phyloP scores from a whole-genome alignment of 92 coral and sea anemone species.

The Porites cylindrica region DNA sequence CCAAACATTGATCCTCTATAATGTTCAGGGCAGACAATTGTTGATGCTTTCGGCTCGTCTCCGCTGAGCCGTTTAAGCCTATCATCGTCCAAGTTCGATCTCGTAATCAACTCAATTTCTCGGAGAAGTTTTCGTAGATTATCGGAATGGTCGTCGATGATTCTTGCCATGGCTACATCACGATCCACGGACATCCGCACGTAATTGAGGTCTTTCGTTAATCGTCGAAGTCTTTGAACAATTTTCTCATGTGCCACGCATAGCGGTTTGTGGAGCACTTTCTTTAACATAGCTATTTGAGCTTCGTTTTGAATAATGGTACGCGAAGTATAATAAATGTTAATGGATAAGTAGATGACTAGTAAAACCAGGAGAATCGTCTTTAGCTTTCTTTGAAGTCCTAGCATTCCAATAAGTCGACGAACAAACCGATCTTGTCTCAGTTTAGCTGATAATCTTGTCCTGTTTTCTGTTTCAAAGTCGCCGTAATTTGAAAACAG shows the following conservation, averaged over 20 bases:
- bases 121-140: slow-evolving; percentile 78
- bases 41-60: slow-evolving; percentile 42
- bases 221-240: slow-evolving; percentile 52
- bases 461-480: slow-evolving; percentile 4
- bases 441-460: neutral
- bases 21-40: slow-evolving; percentile 84
- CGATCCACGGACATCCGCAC: slow-evolving; percentile 73
- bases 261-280: slow-evolving; percentile 65
- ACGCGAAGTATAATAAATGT: slow-evolving; percentile 59
- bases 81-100: slow-evolving; percentile 25
- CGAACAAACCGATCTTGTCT: neutral
- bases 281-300: slow-evolving; percentile 21
- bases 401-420: slow-evolving; percentile 41
- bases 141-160: slow-evolving; percentile 79
- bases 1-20: slow-evolving; percentile 82
- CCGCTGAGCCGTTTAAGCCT: slow-evolving; percentile 24
- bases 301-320: slow-evolving; percentile 51
- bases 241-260: slow-evolving; percentile 69
- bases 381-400: slow-evolving; percentile 66
- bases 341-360: slow-evolving; percentile 52
- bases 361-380: slow-evolving; percentile 39
- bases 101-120: slow-evolving; percentile 81
- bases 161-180: slow-evolving; percentile 71
- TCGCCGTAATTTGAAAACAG: slow-evolving; percentile 32
- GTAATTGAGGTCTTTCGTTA: slow-evolving; percentile 70